Conservation (phyloP, 2,113 vertebrate species). For the Xiphorhynchus elegans region DNA sequence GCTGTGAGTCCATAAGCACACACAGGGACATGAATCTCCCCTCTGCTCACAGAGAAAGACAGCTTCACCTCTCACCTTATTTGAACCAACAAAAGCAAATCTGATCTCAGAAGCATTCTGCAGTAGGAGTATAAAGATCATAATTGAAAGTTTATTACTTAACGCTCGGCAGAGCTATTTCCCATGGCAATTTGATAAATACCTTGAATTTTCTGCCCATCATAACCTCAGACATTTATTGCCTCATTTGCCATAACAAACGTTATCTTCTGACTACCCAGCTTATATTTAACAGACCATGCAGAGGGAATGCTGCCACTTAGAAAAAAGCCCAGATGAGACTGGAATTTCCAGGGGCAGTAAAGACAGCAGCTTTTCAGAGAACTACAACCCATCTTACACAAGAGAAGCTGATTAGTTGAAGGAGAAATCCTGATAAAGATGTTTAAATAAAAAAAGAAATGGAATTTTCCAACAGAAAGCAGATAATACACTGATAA, state of each 20-base stretch:
- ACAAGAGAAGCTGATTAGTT: not conserved
- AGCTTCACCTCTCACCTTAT: not conserved
- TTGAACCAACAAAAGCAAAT: slow-evolving; percentile 16
- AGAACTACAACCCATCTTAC: not conserved
- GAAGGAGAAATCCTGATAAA: not conserved
- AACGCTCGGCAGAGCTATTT: slow-evolving; percentile 29
- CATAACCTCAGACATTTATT: slow-evolving; percentile 45
- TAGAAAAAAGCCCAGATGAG: not conserved
- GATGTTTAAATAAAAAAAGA: not conserved
- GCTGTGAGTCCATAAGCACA: not conserved
- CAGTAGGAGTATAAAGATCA: not conserved
- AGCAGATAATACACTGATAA: not conserved
- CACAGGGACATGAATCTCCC: not conserved
- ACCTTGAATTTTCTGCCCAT: slow-evolving; percentile 37
- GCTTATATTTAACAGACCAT: not conserved
- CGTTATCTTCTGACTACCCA: not conserved
- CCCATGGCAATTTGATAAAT: slow-evolving; percentile 57
- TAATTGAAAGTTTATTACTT: slow-evolving; percentile 63
- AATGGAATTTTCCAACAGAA: not conserved
- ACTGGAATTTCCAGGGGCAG: not conserved
- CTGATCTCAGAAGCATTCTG: not conserved
- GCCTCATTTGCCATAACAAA: slow-evolving; percentile 54
- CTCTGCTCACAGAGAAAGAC: not conserved
- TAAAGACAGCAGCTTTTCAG: not conserved
- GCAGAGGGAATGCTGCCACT: not conserved